phyloP scores from a whole-genome alignment of 2,888 invertebrate genomes.

The Falcaria lacertinaria region DNA sequence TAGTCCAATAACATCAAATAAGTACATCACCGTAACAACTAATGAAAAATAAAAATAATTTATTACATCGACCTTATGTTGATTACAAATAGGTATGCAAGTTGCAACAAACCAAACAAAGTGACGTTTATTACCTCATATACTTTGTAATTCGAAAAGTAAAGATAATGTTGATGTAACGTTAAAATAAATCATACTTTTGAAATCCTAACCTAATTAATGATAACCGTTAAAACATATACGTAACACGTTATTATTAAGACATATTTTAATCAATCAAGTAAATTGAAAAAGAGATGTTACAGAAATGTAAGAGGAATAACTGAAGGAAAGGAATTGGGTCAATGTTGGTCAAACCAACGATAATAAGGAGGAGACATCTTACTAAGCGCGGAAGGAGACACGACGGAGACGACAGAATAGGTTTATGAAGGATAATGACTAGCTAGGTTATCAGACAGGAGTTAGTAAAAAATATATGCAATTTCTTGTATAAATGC shows the following conservation, averaged over 20 bases:
- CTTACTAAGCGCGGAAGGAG: conserved; percentile 17
- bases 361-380: conserved; percentile 26
- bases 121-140: conserved; percentile 5
- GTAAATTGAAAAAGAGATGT: background rate
- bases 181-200: conserved; percentile 17
- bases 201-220: conserved; percentile 9
- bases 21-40: background rate
- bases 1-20: too few relatives aligned
- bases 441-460: background rate
- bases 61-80: background rate
- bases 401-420: conserved; percentile 8
- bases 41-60: background rate
- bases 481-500: conserved; percentile 7
- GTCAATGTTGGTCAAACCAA: conserved; percentile 21
- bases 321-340: conserved; percentile 18
- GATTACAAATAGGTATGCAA: conserved; percentile 3
- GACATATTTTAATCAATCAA: too few relatives aligned
- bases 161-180: conserved; percentile 18
- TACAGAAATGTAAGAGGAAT: background rate
- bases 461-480: conserved; percentile 1
- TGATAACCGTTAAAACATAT: too few relatives aligned
- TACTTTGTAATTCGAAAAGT: conserved; percentile 13
- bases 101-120: background rate
- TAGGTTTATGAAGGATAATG: conserved; percentile 15
- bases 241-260: too few relatives aligned